Evolutionary conservation across 2,888 invertebrate genomes (phyloP).

Genomic region (Galerucella pusilla): DNA sequence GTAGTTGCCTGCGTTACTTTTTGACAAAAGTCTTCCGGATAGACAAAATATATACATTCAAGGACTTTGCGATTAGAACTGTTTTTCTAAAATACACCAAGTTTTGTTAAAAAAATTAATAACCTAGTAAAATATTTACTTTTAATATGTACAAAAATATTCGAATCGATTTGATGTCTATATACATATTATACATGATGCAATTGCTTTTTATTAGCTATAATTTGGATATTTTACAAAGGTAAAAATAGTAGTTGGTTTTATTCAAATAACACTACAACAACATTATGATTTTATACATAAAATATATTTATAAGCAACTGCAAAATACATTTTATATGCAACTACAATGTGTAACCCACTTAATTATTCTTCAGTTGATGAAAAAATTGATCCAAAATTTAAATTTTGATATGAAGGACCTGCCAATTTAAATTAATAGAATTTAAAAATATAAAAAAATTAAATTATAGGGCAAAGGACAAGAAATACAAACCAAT

Average conservation of each 20-base stretch:
- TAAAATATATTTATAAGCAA: background rate
- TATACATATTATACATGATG: background rate
- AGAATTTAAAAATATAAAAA: background rate
- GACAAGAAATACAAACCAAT: background rate
- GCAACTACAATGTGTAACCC: background rate
- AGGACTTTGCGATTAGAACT: background rate
- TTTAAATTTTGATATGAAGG: constrained; percentile 6
- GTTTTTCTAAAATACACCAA: background rate
- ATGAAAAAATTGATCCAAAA: background rate
- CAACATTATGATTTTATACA: background rate
- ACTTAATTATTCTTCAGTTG: background rate
- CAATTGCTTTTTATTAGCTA: background rate
- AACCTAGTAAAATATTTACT: background rate
- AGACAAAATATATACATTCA: background rate
- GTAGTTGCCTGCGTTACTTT: background rate
- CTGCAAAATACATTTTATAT: background rate
- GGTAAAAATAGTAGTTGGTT: background rate
- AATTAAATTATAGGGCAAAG: background rate
- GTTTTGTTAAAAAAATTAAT: background rate
- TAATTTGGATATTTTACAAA: constrained; percentile 2
- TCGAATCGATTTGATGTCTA: background rate
- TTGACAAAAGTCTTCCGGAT: background rate
- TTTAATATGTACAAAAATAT: background rate
- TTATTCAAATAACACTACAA: background rate
- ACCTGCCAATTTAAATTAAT: background rate